phyloP scores from a whole-genome alignment of 2,797 vertebrate species.

The Protosalanx chinensis region DNA sequence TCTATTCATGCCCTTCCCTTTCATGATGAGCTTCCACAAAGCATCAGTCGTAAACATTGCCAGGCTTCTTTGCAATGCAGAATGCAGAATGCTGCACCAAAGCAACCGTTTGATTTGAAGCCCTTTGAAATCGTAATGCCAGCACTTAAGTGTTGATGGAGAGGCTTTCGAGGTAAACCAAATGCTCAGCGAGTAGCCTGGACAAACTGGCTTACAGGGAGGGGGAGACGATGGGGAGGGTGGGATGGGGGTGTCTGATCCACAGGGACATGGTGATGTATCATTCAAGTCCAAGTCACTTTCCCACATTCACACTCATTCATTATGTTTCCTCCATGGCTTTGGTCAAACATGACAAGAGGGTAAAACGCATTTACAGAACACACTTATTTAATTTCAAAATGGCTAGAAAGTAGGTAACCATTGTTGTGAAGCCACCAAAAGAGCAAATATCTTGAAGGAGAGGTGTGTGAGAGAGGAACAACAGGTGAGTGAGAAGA shows the following conservation, averaged over 20 bases:
- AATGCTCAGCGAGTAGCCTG: constrained; percentile 41
- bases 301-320: too few species aligned
- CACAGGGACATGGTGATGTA: constrained; percentile 30
- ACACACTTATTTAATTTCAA: neutral
- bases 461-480: neutral
- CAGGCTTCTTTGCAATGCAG: constrained; percentile 36
- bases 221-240: constrained; percentile 33
- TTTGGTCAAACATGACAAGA: neutral
- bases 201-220: constrained; percentile 42
- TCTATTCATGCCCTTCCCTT: neutral
- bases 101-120: constrained; percentile 42
- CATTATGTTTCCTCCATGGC: too few species aligned
- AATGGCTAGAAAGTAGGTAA: neutral
- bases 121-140: constrained; percentile 29
- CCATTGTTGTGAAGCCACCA: too few species aligned
- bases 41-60: constrained; percentile 39
- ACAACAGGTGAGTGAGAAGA: neutral
- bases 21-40: constrained; percentile 33
- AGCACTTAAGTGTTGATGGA: constrained; percentile 35
- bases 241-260: constrained; percentile 39
- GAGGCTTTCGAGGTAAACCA: constrained; percentile 38
- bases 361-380: neutral
- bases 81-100: constrained; percentile 21
- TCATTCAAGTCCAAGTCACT: neutral
- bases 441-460: too few species aligned